These are phyloP conservation scores for Muntiacus reevesi DNA, from an alignment of 2,113 vertebrate genomes.

Conservation along the genomic window DNA sequence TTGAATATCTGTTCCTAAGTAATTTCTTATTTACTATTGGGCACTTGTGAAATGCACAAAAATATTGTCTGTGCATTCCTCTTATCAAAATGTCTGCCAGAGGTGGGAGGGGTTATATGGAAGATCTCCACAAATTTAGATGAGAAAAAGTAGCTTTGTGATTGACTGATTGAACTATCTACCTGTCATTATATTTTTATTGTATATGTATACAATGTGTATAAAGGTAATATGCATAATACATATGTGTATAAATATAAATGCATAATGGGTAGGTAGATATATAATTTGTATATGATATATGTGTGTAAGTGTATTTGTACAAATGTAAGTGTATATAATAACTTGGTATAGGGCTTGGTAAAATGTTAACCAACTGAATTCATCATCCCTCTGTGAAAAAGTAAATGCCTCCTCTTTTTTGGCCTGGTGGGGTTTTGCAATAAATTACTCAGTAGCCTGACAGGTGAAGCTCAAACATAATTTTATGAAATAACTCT, in stretches of 20 bases:
- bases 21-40: neutral
- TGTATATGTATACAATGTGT: neutral
- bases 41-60: neutral
- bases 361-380: neutral
- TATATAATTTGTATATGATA: neutral
- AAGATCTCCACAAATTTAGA: neutral
- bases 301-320: neutral
- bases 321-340: neutral
- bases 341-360: neutral
- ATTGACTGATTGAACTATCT: neutral
- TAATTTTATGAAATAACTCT: neutral
- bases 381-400: neutral
- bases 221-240: neutral
- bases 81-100: neutral
- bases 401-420: neutral
- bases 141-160: neutral
- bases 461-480: neutral
- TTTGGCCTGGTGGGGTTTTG: neutral
- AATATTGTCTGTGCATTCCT: neutral
- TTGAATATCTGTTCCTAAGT: neutral
- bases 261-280: neutral
- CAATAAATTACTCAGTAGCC: neutral
- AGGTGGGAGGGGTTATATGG: neutral
- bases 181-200: neutral
- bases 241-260: neutral